Conservation (phyloP, 2,888 invertebrate species). For the Hybos culiciformis region DNA sequence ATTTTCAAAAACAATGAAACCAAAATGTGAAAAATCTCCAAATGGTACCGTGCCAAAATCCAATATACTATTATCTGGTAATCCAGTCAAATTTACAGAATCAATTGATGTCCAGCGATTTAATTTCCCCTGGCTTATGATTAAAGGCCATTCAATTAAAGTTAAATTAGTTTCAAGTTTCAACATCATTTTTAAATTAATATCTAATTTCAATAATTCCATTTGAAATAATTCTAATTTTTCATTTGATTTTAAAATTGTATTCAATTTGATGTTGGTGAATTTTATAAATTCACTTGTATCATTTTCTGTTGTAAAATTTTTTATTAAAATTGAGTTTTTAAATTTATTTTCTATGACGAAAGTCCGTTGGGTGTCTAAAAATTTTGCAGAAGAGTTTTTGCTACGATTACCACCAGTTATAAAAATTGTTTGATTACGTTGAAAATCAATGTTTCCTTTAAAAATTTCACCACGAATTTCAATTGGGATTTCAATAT, state of each 20-base stretch:
- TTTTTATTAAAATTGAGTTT: slow-evolving; percentile 56
- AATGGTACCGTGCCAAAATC: slow-evolving; percentile 32
- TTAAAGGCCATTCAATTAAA: slow-evolving; percentile 37
- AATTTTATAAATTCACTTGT: slow-evolving; percentile 18
- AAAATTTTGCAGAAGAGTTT: too few relatives aligned
- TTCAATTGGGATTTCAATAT: slow-evolving; percentile 18
- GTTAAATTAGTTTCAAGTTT: slow-evolving; percentile 39
- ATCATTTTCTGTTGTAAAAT: slow-evolving; percentile 49
- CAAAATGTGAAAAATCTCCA: slow-evolving; percentile 27
- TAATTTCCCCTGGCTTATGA: slow-evolving; percentile 37
- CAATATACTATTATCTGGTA: slow-evolving; percentile 23
- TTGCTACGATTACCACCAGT: slow-evolving; percentile 22
- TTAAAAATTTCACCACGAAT: slow-evolving; percentile 31
- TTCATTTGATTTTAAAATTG: slow-evolving; percentile 26
- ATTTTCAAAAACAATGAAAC: slow-evolving; percentile 28
- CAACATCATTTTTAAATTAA: slow-evolving; percentile 23
- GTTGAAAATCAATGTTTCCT: slow-evolving; percentile 24
- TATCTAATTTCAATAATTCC: slow-evolving; percentile 22
- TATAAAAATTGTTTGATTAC: slow-evolving; percentile 27
- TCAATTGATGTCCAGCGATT: slow-evolving; percentile 26
- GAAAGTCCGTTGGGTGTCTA: slow-evolving; percentile 40
- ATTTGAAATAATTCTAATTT: slow-evolving; percentile 24
- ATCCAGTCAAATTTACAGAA: slow-evolving; percentile 16
- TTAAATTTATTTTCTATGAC: slow-evolving; percentile 59
- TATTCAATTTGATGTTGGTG: slow-evolving; percentile 37